A percentile compares a stretch with the other conserved stretches of the same genome.
Conservation (phyloP, 2,888 invertebrate genomes). For the Leptura quadrifasciata region DNA sequence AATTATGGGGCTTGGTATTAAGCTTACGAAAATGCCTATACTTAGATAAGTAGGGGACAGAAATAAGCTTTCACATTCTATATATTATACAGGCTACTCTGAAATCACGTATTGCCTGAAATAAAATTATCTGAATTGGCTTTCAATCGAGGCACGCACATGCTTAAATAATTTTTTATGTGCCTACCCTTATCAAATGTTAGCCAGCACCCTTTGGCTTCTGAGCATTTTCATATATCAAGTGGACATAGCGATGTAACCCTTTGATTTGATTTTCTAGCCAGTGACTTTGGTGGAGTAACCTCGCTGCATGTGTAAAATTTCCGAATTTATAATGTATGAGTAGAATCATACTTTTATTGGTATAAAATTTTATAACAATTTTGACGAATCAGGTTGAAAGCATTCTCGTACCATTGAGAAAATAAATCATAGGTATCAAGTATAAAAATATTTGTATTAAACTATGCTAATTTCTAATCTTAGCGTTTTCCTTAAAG, state of each 20-base stretch:
- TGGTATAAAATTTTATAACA: no score
- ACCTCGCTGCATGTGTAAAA: no score
- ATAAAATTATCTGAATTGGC: not conserved
- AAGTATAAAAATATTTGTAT: no score
- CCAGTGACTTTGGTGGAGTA: not conserved
- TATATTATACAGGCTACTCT: not conserved
- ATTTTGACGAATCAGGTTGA: no score
- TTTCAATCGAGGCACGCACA: not conserved
- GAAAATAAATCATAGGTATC: no score
- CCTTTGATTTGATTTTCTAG: constrained; percentile 7
- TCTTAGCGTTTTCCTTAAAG: no score
- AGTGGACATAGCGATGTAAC: not conserved
- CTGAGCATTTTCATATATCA: not conserved
- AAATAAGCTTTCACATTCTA: not conserved
- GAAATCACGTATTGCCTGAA: not conserved
- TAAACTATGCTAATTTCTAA: no score
- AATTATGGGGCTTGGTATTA: no score
- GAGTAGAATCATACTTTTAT: not conserved
- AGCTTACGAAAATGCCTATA: no score
- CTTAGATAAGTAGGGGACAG: no score
- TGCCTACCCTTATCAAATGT: constrained; percentile 4
- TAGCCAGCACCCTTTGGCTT: not conserved
- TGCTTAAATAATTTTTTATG: not conserved
- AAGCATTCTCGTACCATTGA: no score
- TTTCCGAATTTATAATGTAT: not conserved